Evolutionary conservation across 1,140 invertebrate genomes (phyloP), one percentile per base, ranked within the genome.

Genomic region (Armadillidium nasatum): DNA sequence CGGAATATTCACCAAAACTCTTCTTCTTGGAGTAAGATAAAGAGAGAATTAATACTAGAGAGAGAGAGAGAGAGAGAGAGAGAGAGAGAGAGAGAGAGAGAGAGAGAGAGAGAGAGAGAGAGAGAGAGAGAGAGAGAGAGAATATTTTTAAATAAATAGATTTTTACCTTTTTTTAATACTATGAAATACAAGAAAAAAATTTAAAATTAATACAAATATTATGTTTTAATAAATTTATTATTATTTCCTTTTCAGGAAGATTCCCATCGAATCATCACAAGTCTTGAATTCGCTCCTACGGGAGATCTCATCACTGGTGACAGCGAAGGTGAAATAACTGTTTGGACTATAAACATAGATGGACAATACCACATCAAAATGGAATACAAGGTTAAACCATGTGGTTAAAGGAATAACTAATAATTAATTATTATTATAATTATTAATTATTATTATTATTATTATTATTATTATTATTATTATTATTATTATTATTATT

Each of bases 261-360:
- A 60, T 19, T 60, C 50, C 50, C 11, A 19, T 4, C 50, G 50
- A 19, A 4, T 7, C 50, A 60, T 60, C 50, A 60, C 50, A 13
- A 60, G 50, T 60, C 50, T 98, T 33, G 93, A 95, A 81, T 97
- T 97, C 84, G 91, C 95, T 83, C 91, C 93, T 84, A 93, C 95
- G 84, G 95, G 95, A 7, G 93, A 96, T 83, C 92, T 97, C 0
- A 91, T 98, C 7, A 95, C 94, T 0, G 96, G 95, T 3, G 95
- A 98, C 83, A 93, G 92, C 73, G 93, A 95, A 85, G 96, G 96
- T 0, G 95, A 94, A 82, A 94, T 98, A 73, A 96, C 94, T 9
- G 89, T 97, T 74, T 98, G 97, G 86, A 93, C 92, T 45, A 92
- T 94, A 3, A 92, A 94, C 81, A 91, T 91, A 15, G 92, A 95